phyloP scores from a whole-genome alignment of 2,113 vertebrate species.

The Progne subis region DNA sequence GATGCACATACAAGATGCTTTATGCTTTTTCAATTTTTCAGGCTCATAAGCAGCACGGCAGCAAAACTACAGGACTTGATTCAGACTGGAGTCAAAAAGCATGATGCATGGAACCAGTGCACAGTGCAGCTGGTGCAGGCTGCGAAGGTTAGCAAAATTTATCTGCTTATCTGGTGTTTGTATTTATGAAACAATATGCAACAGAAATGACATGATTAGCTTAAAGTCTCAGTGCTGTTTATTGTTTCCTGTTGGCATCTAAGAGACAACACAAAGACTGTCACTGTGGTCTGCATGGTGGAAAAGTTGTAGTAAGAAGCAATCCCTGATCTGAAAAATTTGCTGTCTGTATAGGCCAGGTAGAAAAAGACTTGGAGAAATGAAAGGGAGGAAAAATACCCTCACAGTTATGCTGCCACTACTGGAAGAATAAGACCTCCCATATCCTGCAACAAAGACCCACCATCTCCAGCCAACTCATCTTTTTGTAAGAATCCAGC shows the following conservation, averaged over 20 bases:
- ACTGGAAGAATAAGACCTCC: neutral
- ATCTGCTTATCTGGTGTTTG: neutral
- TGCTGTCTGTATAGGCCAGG: neutral
- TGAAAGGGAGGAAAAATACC: neutral
- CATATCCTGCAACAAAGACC: neutral
- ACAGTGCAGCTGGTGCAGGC: slow-evolving; percentile 69
- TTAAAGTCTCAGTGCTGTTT: neutral
- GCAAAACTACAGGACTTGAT: slow-evolving; percentile 60
- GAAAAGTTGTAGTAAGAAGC: neutral
- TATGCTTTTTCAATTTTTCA: slow-evolving; percentile 36
- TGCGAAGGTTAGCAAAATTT: slow-evolving; percentile 67
- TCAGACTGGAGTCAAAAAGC: slow-evolving; percentile 61
- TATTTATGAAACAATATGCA: neutral
- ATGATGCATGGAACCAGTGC: slow-evolving; percentile 75
- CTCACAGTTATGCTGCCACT: neutral
- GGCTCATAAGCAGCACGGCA: slow-evolving; percentile 60
- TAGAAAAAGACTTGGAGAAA: neutral
- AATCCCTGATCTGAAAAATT: neutral
- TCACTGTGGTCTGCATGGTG: neutral
- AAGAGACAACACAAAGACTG: neutral
- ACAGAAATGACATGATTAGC: neutral
- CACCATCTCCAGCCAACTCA: neutral
- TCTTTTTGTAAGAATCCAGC: neutral
- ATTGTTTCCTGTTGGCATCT: neutral
- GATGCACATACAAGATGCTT: neutral